Evolutionary conservation across 2,888 invertebrate genomes (phyloP).

Genomic region (Oithona nana): DNA sequence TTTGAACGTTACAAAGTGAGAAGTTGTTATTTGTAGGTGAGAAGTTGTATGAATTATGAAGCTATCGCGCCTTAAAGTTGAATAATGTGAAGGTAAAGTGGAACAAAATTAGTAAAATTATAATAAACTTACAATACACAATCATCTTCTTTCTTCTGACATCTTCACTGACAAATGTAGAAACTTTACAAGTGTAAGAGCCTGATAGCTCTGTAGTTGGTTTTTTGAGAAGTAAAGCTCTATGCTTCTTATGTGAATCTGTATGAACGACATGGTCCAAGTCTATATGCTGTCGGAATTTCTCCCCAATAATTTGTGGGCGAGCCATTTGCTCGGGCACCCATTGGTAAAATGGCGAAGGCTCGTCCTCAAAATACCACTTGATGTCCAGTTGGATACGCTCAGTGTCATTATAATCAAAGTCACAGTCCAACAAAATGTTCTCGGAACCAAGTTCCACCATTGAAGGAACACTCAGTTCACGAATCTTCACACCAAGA

Average conservation of each 20-base stretch:
- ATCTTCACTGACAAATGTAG: conserved; percentile 7
- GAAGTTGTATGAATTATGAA: no score
- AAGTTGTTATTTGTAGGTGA: no score
- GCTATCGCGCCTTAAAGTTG: no score
- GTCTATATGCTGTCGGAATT: background rate
- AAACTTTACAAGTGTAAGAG: conserved; percentile 11
- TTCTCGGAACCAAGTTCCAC: background rate
- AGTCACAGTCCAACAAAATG: conserved; percentile 4
- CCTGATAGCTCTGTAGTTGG: conserved; percentile 6
- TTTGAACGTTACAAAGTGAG: no score
- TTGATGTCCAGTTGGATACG: conserved; percentile 7
- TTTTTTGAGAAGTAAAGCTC: conserved; percentile 2
- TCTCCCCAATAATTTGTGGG: conserved; percentile 7
- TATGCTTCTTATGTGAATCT: background rate
- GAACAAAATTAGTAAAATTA: no score
- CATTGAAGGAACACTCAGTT: conserved; percentile 1
- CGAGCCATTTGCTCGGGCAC: conserved; percentile 8
- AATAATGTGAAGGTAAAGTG: no score
- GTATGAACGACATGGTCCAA: background rate
- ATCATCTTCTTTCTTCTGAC: conserved; percentile 3
- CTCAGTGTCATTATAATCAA: background rate
- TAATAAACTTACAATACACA: conserved; percentile 6
- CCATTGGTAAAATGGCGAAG: conserved; percentile 9
- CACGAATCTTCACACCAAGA: no score
- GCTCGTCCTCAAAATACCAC: conserved; percentile 11